Conservation (phyloP, 2,888 invertebrate species). For the Cantharis nigra region DNA sequence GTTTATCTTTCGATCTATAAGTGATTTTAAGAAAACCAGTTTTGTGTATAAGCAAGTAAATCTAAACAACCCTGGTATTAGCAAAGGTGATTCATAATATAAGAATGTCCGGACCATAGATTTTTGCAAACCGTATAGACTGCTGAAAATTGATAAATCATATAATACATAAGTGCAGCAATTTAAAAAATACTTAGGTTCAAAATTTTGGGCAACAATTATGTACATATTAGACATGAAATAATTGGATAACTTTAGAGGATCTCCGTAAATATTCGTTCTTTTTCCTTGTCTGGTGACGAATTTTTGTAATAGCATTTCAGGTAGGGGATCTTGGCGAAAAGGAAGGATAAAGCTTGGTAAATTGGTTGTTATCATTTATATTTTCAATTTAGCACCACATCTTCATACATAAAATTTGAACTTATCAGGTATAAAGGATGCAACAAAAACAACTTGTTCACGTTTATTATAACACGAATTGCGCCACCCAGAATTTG, state of each 20-base stretch:
- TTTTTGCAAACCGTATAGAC: slow-evolving; percentile 26
- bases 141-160: slow-evolving; percentile 2
- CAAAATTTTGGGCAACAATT: neutral
- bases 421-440: slow-evolving; percentile 13
- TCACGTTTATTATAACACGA: neutral
- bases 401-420: neutral
- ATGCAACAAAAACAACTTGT: slow-evolving; percentile 9
- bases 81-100: slow-evolving; percentile 41
- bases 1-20: slow-evolving; percentile 16
- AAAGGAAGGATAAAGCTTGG: neutral
- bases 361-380: slow-evolving; percentile 4
- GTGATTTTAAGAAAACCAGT: slow-evolving; percentile 27
- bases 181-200: neutral
- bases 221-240: neutral
- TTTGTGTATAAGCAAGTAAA: slow-evolving; percentile 22
- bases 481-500: neutral
- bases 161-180: neutral
- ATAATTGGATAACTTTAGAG: neutral
- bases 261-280: neutral
- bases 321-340: neutral
- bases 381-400: slow-evolving; percentile 6
- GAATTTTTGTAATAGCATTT: neutral
- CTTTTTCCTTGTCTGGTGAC: neutral
- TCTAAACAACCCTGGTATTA: slow-evolving; percentile 27
- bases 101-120: slow-evolving; percentile 36